These are phyloP conservation scores for Papilio aristodemus DNA, from an alignment of 1,140 invertebrate species.

Conservation along the genomic window DNA sequence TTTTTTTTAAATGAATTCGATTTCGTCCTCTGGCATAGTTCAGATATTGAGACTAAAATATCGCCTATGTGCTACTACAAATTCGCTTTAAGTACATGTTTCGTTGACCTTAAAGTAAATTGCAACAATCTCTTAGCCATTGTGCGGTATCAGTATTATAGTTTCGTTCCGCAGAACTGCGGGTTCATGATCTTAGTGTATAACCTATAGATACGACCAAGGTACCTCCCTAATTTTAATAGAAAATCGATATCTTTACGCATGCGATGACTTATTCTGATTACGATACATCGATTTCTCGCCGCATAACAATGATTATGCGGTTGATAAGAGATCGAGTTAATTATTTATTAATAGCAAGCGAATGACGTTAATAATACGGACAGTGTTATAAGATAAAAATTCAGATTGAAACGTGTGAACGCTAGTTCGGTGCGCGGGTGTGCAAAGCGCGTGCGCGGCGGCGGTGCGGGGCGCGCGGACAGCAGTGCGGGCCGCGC, in stretches of 20 bases:
- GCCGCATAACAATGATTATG: background rate
- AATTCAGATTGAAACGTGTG: constrained; percentile 3
- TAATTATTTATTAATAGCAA: constrained; percentile 9
- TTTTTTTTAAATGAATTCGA: no score
- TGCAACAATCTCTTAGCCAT: constrained; percentile 34
- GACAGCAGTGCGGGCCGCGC: constrained; percentile 69
- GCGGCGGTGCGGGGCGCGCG: constrained; percentile 44
- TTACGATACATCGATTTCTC: background rate
- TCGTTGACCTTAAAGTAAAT: constrained; percentile 39
- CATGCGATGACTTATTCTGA: background rate
- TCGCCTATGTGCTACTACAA: background rate
- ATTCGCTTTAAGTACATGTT: background rate
- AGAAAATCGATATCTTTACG: background rate
- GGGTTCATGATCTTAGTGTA: constrained; percentile 10
- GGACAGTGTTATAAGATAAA: background rate
- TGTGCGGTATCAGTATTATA: constrained; percentile 27
- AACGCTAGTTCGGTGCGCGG: constrained; percentile 38
- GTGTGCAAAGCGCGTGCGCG: constrained; percentile 62
- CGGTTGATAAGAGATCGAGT: background rate
- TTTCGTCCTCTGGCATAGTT: no score
- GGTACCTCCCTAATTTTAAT: background rate
- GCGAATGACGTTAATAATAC: background rate
- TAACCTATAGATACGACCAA: background rate
- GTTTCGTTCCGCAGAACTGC: constrained; percentile 18
- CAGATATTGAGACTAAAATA: no score